Percentiles rank a stretch among this genome's conserved stretches.
Evolutionary conservation across 2,797 vertebrate genomes (phyloP).

Genomic region (Antrozous pallidus): DNA sequence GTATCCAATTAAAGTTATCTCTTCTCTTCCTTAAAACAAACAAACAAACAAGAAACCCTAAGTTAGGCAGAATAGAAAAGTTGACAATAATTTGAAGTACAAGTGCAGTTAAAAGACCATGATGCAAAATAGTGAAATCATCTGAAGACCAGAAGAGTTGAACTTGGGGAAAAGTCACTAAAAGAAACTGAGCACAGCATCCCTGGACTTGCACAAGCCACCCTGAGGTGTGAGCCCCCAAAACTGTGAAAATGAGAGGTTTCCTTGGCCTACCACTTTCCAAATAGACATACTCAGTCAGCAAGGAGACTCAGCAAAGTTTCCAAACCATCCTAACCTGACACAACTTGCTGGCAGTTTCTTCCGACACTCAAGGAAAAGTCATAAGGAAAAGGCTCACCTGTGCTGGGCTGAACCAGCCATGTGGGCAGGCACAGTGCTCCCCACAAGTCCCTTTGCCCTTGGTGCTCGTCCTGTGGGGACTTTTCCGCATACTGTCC

Average conservation of each 20-base stretch:
- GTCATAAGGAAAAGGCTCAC: constrained; percentile 80
- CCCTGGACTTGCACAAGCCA: constrained; percentile 23
- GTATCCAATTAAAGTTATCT: constrained; percentile 2
- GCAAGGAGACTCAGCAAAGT: constrained; percentile 53
- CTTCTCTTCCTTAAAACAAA: constrained; percentile 31
- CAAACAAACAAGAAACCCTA: constrained; percentile 13
- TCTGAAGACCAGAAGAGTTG: not conserved
- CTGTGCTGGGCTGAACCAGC: constrained; percentile 87
- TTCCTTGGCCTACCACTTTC: not conserved
- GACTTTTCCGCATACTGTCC: constrained; percentile 85
- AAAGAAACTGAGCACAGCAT: constrained; percentile 38
- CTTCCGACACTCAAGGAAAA: constrained; percentile 40
- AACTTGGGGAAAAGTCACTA: constrained; percentile 32
- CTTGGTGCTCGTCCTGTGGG: constrained; percentile 78
- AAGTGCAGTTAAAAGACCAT: not conserved
- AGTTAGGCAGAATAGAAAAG: constrained; percentile 35
- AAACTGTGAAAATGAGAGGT: not conserved
- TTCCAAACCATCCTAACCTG: constrained; percentile 32
- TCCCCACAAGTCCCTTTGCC: constrained; percentile 85
- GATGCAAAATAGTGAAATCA: not conserved
- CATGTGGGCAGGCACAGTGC: constrained; percentile 85
- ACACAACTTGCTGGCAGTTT: constrained; percentile 50
- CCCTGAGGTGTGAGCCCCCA: constrained; percentile 44
- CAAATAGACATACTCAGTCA: not conserved
- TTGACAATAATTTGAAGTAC: not conserved